Evolutionary conservation across 2,797 vertebrate genomes (phyloP), one percentile per base, ranked within the genome.

Genomic region (Sitta carolinensis): DNA sequence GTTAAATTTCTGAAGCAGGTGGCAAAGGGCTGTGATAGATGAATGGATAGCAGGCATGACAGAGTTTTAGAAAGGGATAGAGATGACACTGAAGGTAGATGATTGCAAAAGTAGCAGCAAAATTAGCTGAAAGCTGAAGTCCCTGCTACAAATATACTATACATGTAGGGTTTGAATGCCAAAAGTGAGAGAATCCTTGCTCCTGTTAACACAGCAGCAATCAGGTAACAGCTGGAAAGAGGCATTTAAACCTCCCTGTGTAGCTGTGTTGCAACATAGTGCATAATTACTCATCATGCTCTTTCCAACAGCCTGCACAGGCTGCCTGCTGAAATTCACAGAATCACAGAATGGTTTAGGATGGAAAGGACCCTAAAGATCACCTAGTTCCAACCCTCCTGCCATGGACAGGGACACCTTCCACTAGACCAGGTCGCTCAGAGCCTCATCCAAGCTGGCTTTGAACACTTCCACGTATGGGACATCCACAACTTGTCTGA

Each of bases 201-300:
- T 92, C 55, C 57, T 59, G 45, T 77, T 91, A 95, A 92, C 78
- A 67, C 67, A 77, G 70, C 75, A 85, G 75, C 78, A 82, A 91
- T 83, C 84, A 91, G 72, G 64, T 38, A 80, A 64, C 64, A 80
- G 75, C 78, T 93, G 72, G 68, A 85, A 85, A 93, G 50, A 76
- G 81, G 59, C 74, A 59, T 82, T 81, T 82, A 92, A 93, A 79
- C 57, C 57, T 92, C 78, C 78, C 68, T 38, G 48, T 43, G 84
- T 91, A 76, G 63, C 84, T 83, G 72, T 86, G 76, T 84, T 83
- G 61, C 74, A 87, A 92, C 54, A 84, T 61, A 85, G 64, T 50
- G 25, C 38, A 4, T 92, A 92, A 85, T 77, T 85, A 80, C 38
- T 91, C 75, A 68, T 83, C 42, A 7, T 7, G 50, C 32, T 87